phyloP scores from a whole-genome alignment of 2,888 invertebrate species.

The Dryobota labecula region DNA sequence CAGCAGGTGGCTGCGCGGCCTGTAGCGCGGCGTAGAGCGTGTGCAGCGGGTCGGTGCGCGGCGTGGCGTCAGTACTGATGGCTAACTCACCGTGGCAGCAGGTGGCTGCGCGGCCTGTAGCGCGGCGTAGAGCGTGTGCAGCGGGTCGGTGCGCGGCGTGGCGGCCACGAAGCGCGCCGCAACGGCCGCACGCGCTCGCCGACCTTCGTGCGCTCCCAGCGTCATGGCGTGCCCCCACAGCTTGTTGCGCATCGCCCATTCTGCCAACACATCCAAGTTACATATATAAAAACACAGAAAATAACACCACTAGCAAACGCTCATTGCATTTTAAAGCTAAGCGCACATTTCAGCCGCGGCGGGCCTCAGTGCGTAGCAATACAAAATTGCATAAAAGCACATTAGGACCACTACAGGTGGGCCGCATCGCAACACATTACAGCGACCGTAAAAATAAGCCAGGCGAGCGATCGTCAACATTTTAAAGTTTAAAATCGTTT shows the following conservation, averaged over 20 bases:
- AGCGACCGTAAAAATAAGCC: not conserved
- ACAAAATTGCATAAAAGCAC: no score
- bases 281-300: not conserved
- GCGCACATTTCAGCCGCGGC: not conserved
- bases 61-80: slow-evolving; percentile 88
- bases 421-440: not conserved
- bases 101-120: slow-evolving; percentile 93
- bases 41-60: slow-evolving; percentile 96
- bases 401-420: no score
- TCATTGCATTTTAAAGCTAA: not conserved
- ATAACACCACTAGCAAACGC: no score
- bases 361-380: no score
- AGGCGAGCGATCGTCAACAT: not conserved
- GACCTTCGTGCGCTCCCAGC: slow-evolving; percentile 93
- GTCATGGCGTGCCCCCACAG: slow-evolving; percentile 99
- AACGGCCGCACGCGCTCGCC: slow-evolving; percentile 95
- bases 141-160: slow-evolving; percentile 95
- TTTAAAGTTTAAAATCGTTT: no score
- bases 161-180: slow-evolving; percentile 97
- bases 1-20: slow-evolving; percentile 92
- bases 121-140: slow-evolving; percentile 97
- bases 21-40: slow-evolving; percentile 98
- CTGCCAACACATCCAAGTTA: slow-evolving; percentile 81
- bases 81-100: slow-evolving; percentile 85
- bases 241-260: slow-evolving; percentile 96